Percentiles rank a stretch among this genome's conserved stretches.
Conservation (phyloP, 2,888 invertebrate genomes). For the Agrilus mali region DNA sequence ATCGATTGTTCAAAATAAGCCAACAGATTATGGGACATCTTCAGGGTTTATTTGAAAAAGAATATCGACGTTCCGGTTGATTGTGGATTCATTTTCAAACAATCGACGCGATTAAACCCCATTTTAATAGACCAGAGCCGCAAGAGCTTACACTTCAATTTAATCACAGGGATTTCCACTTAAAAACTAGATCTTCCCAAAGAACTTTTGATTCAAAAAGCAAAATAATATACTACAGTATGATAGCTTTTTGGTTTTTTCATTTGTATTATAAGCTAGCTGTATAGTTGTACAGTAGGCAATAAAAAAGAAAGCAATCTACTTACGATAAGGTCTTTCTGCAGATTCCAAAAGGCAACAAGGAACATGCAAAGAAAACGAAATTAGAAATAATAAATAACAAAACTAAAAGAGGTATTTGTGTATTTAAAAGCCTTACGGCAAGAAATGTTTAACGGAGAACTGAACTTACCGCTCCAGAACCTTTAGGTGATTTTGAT, state of each 20-base stretch:
- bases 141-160: conserved; percentile 1
- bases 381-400: conserved; percentile 11
- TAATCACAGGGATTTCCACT: background rate
- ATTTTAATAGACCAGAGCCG: background rate
- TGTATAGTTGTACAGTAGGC: conserved; percentile 1
- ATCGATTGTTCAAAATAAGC: too few relatives aligned
- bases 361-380: conserved; percentile 31
- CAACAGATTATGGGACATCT: too few relatives aligned
- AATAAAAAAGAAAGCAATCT: conserved; percentile 14
- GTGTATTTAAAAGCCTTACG: too few relatives aligned
- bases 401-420: background rate
- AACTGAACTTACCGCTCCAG: conserved; percentile 64
- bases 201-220: background rate
- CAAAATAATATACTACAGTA: too few relatives aligned
- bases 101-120: background rate
- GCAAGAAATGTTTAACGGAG: background rate
- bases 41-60: too few relatives aligned
- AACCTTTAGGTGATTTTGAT: conserved; percentile 86
- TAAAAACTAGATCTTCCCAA: conserved; percentile 1
- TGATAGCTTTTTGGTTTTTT: too few relatives aligned
- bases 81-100: too few relatives aligned
- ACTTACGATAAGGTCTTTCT: conserved; percentile 38
- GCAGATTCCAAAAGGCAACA: conserved; percentile 24
- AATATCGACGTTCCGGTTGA: too few relatives aligned
- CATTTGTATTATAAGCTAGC: too few relatives aligned